Evolutionary conservation across 2,888 invertebrate species (phyloP).

Genomic region (Oscheius onirici): DNA sequence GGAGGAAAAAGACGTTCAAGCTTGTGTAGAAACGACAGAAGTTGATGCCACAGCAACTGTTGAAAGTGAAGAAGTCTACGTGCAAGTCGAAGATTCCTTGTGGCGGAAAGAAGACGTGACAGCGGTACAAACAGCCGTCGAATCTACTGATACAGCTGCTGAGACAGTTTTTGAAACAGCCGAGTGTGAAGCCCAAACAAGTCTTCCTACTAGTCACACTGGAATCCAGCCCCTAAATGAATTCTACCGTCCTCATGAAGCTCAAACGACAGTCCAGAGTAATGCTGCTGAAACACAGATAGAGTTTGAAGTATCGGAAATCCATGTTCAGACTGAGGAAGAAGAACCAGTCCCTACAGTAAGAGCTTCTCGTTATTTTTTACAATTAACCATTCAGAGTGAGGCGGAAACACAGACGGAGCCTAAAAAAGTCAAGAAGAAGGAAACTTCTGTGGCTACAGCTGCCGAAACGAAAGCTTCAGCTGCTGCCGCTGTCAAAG

Average conservation of each 20-base stretch:
- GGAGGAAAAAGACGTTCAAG: slow-evolving; percentile 18
- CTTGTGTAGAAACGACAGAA: neutral
- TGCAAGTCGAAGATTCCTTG: slow-evolving; percentile 2
- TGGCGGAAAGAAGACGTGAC: slow-evolving; percentile 8
- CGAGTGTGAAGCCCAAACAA: slow-evolving; percentile 5
- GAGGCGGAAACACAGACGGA: slow-evolving; percentile 3
- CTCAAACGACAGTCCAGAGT: slow-evolving; percentile 10
- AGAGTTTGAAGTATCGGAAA: neutral
- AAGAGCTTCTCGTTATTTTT: too few relatives aligned
- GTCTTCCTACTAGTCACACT: neutral
- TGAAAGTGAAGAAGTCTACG: neutral
- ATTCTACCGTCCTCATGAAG: neutral
- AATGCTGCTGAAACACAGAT: slow-evolving; percentile 11
- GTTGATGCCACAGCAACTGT: neutral
- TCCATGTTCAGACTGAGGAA: neutral
- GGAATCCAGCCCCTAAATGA: slow-evolving; percentile 12
- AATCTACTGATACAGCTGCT: neutral
- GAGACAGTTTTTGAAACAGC: neutral
- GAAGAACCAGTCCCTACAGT: neutral
- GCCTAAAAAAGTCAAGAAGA: neutral
- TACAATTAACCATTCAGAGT: neutral
- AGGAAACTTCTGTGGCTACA: neutral
- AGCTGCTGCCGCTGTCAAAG: neutral
- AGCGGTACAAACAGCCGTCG: neutral
- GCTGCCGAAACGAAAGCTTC: neutral